A percentile compares a stretch with the other conserved stretches of the same genome.
phyloP scores from a whole-genome alignment of 23 tunicate species.

The Trididemnum clinides region DNA sequence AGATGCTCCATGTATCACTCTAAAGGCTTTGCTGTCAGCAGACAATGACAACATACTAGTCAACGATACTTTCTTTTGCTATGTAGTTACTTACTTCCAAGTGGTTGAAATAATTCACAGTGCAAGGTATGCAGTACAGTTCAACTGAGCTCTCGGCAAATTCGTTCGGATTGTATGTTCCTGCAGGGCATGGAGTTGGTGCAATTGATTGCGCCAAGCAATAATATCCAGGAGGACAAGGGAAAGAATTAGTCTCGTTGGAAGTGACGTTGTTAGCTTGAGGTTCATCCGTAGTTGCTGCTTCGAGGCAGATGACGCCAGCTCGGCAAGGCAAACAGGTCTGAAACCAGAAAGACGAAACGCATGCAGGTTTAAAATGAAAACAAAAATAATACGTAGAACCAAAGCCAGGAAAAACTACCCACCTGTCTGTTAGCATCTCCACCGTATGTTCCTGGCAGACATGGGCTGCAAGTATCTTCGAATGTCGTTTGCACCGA shows the following conservation, averaged over 20 bases:
- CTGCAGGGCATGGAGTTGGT: conserved; percentile 90
- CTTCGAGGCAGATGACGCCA: conserved; percentile 85
- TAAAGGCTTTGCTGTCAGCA: no score
- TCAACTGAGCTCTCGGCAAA: conserved; percentile 37
- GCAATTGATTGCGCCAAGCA: conserved; percentile 65
- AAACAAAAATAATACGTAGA: background rate
- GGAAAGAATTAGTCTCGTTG: conserved; percentile 81
- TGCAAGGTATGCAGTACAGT: conserved; percentile 65
- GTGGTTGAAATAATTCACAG: conserved; percentile 69
- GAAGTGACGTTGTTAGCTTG: conserved; percentile 72
- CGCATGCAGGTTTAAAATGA: no score
- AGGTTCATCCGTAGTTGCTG: conserved; percentile 88
- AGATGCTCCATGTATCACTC: no score
- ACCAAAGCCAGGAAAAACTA: background rate
- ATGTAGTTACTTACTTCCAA: conserved; percentile 60
- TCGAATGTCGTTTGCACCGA: conserved; percentile 54
- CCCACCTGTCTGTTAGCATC: conserved; percentile 63
- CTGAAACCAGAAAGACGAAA: conserved; percentile 37
- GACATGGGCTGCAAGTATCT: conserved; percentile 78
- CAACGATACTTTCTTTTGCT: no score
- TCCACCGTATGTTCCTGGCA: conserved; percentile 83
- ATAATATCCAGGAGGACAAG: conserved; percentile 95
- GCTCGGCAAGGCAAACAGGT: conserved; percentile 75
- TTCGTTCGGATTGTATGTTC: conserved; percentile 82
- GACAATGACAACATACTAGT: no score